Evolutionary conservation across 2,888 invertebrate genomes (phyloP).

Genomic region (Heliconius ismenius): DNA sequence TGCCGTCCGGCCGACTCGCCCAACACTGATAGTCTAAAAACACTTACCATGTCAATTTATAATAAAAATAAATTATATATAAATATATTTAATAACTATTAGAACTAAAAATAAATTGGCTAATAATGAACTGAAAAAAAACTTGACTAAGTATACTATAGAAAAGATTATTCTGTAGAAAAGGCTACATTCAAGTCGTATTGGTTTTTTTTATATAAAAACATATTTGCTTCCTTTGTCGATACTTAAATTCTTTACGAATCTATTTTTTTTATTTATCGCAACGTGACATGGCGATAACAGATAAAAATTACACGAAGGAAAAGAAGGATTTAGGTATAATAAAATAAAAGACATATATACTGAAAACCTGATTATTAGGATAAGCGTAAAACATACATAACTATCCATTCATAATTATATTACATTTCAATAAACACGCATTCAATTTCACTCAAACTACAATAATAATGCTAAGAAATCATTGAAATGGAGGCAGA

Average conservation of each 20-base stretch:
- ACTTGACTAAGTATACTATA: neutral
- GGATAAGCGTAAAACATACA: slow-evolving; percentile 75
- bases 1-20: slow-evolving; percentile 73
- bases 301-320: neutral
- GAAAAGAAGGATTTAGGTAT: neutral
- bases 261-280: slow-evolving; percentile 18
- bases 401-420: slow-evolving; percentile 45
- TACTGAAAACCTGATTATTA: slow-evolving; percentile 80
- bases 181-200: neutral
- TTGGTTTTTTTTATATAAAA: neutral
- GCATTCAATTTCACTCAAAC: slow-evolving; percentile 41
- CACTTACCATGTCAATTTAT: slow-evolving; percentile 51
- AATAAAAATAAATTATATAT: slow-evolving; percentile 26
- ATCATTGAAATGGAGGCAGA: slow-evolving; percentile 18
- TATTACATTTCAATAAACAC: slow-evolving; percentile 46
- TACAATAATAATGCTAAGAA: slow-evolving; percentile 30
- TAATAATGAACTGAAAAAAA: slow-evolving; percentile 18
- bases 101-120: neutral
- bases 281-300: slow-evolving; percentile 39
- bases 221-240: neutral
- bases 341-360: slow-evolving; percentile 65
- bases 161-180: neutral
- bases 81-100: slow-evolving; percentile 22
- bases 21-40: slow-evolving; percentile 75
- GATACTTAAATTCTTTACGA: neutral